phyloP scores from a whole-genome alignment of 2,888 invertebrate species.

The Willowsia nigromaculata region DNA sequence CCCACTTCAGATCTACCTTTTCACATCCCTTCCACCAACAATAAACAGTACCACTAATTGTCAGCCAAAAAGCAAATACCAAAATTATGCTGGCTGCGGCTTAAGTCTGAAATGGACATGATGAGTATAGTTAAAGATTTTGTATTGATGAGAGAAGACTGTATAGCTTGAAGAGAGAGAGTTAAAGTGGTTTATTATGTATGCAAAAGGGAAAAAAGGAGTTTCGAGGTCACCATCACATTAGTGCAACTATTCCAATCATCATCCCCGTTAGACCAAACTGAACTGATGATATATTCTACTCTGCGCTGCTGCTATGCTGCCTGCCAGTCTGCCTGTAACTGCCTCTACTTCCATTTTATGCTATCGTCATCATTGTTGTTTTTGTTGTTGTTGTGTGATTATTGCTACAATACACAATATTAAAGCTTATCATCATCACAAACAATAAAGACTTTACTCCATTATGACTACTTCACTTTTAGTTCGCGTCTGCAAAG shows the following conservation, averaged over 20 bases:
- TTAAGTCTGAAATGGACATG: not conserved
- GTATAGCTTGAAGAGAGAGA: not conserved
- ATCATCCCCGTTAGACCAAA: slow-evolving; percentile 32
- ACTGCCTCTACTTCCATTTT: slow-evolving; percentile 15
- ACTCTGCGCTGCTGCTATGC: not conserved
- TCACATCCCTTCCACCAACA: too few species aligned
- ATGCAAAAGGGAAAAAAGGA: slow-evolving; percentile 71
- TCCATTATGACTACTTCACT: not conserved
- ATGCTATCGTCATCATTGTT: slow-evolving; percentile 31
- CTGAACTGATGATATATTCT: not conserved
- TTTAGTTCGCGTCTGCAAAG: not conserved
- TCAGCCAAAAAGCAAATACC: too few species aligned
- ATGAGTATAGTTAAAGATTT: not conserved
- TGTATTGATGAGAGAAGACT: not conserved
- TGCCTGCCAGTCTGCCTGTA: slow-evolving; percentile 44
- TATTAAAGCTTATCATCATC: not conserved
- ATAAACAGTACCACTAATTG: too few species aligned
- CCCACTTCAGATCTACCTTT: too few species aligned
- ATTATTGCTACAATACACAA: slow-evolving; percentile 52
- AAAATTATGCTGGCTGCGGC: too few species aligned
- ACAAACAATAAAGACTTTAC: not conserved
- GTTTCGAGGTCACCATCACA: slow-evolving; percentile 64
- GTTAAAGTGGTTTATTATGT: slow-evolving; percentile 66
- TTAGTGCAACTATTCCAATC: slow-evolving; percentile 14
- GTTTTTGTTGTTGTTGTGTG: not conserved